Conservation (phyloP, 2,113 vertebrate species). For the Ramphastos sulfuratus region DNA sequence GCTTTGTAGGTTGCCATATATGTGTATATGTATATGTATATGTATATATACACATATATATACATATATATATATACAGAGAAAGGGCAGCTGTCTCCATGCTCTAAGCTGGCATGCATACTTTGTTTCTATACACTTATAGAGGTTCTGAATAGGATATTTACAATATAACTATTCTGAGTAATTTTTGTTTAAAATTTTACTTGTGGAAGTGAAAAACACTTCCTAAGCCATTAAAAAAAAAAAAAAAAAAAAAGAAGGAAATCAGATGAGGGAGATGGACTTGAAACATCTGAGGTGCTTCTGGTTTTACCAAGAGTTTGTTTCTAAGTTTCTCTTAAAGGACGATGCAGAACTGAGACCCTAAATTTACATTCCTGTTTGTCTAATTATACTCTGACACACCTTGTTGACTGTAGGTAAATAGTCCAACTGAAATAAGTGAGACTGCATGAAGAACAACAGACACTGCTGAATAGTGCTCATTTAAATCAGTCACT, state of each 20-base stretch:
- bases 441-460: neutral
- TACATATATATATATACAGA: neutral
- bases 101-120: neutral
- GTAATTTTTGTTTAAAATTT: neutral
- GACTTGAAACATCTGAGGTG: neutral
- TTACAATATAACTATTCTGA: neutral
- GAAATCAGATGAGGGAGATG: neutral
- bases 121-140: neutral
- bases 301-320: neutral
- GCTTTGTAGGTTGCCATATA: neutral
- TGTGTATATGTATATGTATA: too few relatives aligned
- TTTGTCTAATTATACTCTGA: neutral
- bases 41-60: rapidly evolving
- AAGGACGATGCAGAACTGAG: neutral
- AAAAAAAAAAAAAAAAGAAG: neutral
- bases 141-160: neutral
- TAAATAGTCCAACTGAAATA: neutral
- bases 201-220: neutral
- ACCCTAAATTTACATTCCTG: neutral
- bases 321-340: neutral
- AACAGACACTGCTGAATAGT: neutral
- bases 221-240: neutral
- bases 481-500: neutral
- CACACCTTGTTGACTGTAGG: neutral
- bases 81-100: neutral